Evolutionary conservation across 1,140 invertebrate genomes (phyloP).

Genomic region (Dendroctonus ponderosae): DNA sequence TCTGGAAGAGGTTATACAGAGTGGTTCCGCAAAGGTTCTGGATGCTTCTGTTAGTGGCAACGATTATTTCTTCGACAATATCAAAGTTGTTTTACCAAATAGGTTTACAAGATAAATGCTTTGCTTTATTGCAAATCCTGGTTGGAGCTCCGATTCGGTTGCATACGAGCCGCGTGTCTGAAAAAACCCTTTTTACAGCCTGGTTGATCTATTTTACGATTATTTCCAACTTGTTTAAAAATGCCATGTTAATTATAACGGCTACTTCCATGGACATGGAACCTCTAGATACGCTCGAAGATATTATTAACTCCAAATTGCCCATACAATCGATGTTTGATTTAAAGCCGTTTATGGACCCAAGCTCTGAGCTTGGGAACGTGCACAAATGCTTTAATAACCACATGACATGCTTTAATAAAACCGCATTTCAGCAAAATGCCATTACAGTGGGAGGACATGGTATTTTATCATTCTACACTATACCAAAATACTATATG

Average conservation of each 20-base stretch:
- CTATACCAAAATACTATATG: background rate
- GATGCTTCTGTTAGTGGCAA: background rate
- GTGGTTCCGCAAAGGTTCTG: background rate
- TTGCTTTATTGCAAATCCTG: background rate
- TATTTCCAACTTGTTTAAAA: slow-evolving; percentile 7
- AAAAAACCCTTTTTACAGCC: background rate
- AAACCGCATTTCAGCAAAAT: slow-evolving; percentile 1
- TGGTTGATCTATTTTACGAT: slow-evolving; percentile 9
- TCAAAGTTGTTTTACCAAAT: slow-evolving; percentile 10
- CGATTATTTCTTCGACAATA: background rate
- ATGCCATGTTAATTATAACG: background rate
- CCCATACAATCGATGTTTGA: background rate
- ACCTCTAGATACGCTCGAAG: slow-evolving; percentile 1
- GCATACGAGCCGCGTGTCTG: background rate
- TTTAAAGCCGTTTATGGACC: background rate
- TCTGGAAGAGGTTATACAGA: slow-evolving; percentile 1
- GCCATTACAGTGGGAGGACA: background rate
- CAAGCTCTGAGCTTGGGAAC: background rate
- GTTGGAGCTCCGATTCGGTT: background rate
- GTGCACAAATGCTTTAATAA: background rate
- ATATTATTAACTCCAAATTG: background rate
- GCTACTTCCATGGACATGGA: background rate
- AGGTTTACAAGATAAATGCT: background rate
- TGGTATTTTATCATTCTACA: background rate
- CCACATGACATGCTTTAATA: background rate